Evolutionary conservation across 2,888 invertebrate species (phyloP), one percentile per base, ranked within the genome.

Genomic region (Axea sp.): DNA sequence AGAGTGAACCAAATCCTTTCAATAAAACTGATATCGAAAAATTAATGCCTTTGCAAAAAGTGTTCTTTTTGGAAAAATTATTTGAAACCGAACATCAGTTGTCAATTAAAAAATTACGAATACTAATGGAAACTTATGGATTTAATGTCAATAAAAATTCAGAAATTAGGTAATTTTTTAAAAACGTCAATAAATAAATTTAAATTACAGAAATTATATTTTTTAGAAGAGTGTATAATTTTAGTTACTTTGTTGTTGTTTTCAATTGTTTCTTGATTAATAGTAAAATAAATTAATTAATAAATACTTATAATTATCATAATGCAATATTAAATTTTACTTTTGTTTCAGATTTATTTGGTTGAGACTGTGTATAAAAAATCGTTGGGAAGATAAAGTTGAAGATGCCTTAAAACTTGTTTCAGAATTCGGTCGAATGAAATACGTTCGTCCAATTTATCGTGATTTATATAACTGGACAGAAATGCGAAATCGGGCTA

Each of bases 381-480:
- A 93, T 6, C 90, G 90, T 57, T 93, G 95, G 90, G 88, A 90
- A 15, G 89, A 90, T 0, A 92, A 92, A 80, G 88, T 97, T 24
- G 88, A 90, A 0, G 90, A 91, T 8, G 93, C 93, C 0, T 89
- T 97, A 57, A 86, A 91, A 11, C 97, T 97, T 89, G 92, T 96
- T 4, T 95, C 94, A 77, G 91, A 91, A 9, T 93, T 95, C 83
- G 97, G 97, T 24, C 91, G 98, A 55, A 95, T 97, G 95, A 98
- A 98, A 87, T 98, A 92, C 88, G 93, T 95, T 1, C 90, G 96
- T 22, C 96, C 97, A 1, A 89, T 98, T 41, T 97, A 96, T 88
- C 92, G 95, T 72, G 96, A 95, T 83, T 89, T 97, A 64, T 94
- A 93, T 78, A 90, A 89, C 0, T 97, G 96, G 97, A 92, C 93